Evolutionary conservation across 2,113 vertebrate genomes (phyloP), one percentile per base, ranked within the genome.

Genomic region (Saccopteryx leptura): DNA sequence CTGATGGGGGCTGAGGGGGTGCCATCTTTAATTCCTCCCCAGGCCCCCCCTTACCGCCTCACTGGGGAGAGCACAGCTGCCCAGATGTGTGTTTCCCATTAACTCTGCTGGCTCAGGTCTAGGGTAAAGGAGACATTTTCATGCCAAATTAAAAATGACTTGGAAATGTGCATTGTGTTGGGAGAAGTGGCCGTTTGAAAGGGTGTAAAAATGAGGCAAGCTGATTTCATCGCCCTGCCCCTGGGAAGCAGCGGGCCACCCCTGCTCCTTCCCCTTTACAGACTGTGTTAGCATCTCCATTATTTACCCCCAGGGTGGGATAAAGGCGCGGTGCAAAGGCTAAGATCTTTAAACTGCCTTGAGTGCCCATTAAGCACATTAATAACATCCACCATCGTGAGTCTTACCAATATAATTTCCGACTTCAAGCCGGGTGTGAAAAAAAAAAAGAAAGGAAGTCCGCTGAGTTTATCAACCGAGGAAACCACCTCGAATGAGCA

Each of bases 261-360:
- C 96, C 95, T 92, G 94, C 94, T 96, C 69, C 15, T 66, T 94
- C 66, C 85, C 96, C 89, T 97, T 96, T 95, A 97, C 89, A 91
- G 89, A 96, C 95, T 88, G 94, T 61, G 95, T 95, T 91, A 92
- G 94, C 96, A 96, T 96, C 97, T 94, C 94, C 97, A 91, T 95
- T 96, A 97, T 98, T 97, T 86, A 98, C 97, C 97, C 97, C 97
- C 95, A 87, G 97, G 95, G 97, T 96, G 96, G 94, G 97, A 97
- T 96, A 97, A 97, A 97, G 95, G 92, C 85, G 3, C 56, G 0
- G 92, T 9, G 94, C 96, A 97, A 96, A 96, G 96, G 90, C 97
- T 96, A 87, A 95, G 96, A 85, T 95, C 94, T 96, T 98, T 98
- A 97, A 97, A 97, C 96, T 93, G 88, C 93, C 96, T 97, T 92